Percentiles rank a stretch among this genome's conserved stretches.
phyloP scores from a whole-genome alignment of 2,888 invertebrate genomes.

The Ametastegia equiseti region DNA sequence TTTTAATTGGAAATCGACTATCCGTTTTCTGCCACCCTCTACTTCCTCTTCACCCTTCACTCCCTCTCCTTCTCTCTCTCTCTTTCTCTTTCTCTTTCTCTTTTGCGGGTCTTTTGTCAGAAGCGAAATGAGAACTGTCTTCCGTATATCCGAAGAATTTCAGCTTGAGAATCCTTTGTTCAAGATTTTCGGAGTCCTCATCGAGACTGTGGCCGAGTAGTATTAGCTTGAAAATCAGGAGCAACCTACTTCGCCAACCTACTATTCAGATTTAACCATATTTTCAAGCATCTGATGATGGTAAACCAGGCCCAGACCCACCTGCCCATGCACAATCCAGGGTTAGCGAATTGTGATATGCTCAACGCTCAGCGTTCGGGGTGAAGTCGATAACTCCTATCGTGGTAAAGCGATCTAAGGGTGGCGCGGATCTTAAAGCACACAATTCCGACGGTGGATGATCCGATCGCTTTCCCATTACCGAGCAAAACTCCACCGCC shows the following conservation, averaged over 20 bases:
- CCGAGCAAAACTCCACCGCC: conserved; percentile 37
- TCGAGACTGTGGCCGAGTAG: background rate
- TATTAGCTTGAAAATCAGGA: background rate
- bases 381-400: conserved; percentile 39
- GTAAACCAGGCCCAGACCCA: background rate
- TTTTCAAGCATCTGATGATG: background rate
- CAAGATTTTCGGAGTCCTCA: background rate
- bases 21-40: conserved; percentile 30
- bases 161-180: background rate
- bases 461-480: conserved; percentile 48
- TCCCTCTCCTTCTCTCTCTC: background rate
- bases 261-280: conserved; percentile 15
- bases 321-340: background rate
- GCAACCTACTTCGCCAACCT: background rate
- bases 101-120: conserved; percentile 27
- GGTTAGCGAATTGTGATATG: conserved; percentile 30
- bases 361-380: conserved; percentile 23
- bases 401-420: conserved; percentile 33
- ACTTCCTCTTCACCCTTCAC: too few relatives aligned
- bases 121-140: conserved; percentile 39
- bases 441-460: conserved; percentile 45
- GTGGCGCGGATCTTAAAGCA: conserved; percentile 40
- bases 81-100: background rate
- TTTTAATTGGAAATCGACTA: conserved; percentile 59
- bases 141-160: conserved; percentile 30